Conservation (phyloP, 2,113 vertebrate species). For the Campylomormyrus numenius region DNA sequence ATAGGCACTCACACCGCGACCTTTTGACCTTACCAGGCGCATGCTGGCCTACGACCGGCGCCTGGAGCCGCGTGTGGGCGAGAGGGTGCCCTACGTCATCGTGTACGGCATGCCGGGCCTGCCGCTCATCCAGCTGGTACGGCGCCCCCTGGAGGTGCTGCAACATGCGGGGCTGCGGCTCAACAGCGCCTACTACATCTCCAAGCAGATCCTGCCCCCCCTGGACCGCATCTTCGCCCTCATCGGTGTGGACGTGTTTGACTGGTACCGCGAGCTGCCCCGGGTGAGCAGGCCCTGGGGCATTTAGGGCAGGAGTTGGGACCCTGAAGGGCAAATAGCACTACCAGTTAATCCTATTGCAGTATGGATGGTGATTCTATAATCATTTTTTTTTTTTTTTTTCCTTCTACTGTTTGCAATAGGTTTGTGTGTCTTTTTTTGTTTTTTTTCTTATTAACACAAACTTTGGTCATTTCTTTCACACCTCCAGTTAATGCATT, state of each 20-base stretch:
- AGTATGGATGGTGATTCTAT: neutral
- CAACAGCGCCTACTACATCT: slow-evolving; percentile 89
- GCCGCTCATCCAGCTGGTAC: slow-evolving; percentile 93
- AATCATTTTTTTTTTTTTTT: neutral
- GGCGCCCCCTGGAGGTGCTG: slow-evolving; percentile 77
- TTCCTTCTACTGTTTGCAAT: neutral
- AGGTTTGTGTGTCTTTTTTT: neutral
- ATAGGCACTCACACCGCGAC: neutral
- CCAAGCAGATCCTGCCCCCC: slow-evolving; percentile 92
- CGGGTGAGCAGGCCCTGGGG: slow-evolving; percentile 61
- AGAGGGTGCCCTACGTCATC: slow-evolving; percentile 90
- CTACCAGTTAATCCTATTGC: slow-evolving; percentile 9
- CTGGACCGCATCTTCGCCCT: slow-evolving; percentile 84
- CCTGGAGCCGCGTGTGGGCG: slow-evolving; percentile 84
- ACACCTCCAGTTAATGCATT: neutral
- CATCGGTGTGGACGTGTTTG: slow-evolving; percentile 89
- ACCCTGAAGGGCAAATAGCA: neutral
- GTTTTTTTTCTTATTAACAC: neutral
- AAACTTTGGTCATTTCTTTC: neutral
- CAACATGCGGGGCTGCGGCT: slow-evolving; percentile 79
- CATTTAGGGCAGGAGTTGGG: neutral
- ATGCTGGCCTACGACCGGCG: slow-evolving; percentile 86
- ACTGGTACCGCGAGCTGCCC: slow-evolving; percentile 92
- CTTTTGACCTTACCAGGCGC: slow-evolving; percentile 56
- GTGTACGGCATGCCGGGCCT: slow-evolving; percentile 81